A percentile compares a stretch with the other conserved stretches of the same genome.
Conservation (phyloP, 2,113 vertebrate species). For the Archilochus colubris region DNA sequence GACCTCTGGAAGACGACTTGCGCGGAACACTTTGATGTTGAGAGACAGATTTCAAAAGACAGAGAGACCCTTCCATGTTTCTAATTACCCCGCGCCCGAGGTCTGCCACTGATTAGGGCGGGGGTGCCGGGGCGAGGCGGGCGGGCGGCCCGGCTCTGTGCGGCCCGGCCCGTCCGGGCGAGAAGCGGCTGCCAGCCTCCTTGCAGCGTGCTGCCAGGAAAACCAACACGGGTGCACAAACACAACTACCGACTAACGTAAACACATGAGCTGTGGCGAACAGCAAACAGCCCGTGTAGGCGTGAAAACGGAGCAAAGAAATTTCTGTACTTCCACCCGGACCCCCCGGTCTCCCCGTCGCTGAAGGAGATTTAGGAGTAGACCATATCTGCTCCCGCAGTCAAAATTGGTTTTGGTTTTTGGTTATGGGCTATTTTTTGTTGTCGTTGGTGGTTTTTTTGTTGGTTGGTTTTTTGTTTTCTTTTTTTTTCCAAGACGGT, state of each 20-base stretch:
- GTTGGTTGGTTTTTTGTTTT: too few species aligned
- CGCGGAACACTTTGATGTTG: constrained; percentile 54
- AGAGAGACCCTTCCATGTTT: constrained; percentile 53
- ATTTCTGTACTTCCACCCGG: not conserved
- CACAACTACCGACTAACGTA: constrained; percentile 61
- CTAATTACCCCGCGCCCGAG: constrained; percentile 40
- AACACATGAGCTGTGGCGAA: constrained; percentile 38
- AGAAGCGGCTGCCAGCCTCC: not conserved
- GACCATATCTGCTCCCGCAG: not conserved
- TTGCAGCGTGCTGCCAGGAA: constrained; percentile 26
- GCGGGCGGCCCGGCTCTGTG: not conserved
- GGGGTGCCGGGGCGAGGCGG: not conserved
- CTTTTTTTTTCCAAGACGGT: not conserved
- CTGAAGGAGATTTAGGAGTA: not conserved
- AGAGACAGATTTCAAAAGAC: constrained; percentile 51
- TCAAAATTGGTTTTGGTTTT: not conserved
- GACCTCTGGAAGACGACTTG: constrained; percentile 47
- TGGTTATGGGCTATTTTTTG: too few species aligned
- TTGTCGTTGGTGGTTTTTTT: too few species aligned
- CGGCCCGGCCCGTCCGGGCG: not conserved
- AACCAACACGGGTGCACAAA: constrained; percentile 26
- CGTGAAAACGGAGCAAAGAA: not conserved
- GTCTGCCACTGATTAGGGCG: constrained; percentile 50
- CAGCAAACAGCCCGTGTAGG: constrained; percentile 16
- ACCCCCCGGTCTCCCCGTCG: not conserved